phyloP scores from a whole-genome alignment of 2,888 invertebrate species.

The Campopleginae sp. region DNA sequence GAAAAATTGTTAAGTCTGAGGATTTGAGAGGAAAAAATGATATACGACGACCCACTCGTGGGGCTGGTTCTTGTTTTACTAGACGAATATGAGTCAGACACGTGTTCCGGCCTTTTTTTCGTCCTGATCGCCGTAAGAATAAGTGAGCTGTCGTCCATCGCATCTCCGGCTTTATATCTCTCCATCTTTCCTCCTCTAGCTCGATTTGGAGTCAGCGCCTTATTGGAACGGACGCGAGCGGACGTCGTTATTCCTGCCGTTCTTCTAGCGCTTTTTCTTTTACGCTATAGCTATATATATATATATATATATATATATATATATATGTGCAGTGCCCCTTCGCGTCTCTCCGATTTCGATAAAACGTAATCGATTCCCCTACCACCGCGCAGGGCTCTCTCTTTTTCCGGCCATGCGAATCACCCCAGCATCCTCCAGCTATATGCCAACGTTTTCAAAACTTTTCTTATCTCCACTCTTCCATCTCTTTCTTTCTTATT shows the following conservation, averaged over 20 bases:
- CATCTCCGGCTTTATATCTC: constrained; percentile 25
- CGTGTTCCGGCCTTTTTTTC: constrained; percentile 47
- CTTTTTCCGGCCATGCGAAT: constrained; percentile 60
- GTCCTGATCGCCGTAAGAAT: constrained; percentile 15
- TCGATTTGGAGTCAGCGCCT: constrained; percentile 52
- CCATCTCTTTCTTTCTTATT: constrained; percentile 34
- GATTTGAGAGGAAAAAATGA: background rate
- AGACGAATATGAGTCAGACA: constrained; percentile 70
- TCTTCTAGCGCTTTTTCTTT: constrained; percentile 48
- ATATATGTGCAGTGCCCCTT: constrained; percentile 45
- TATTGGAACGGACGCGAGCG: constrained; percentile 66
- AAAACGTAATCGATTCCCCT: constrained; percentile 71
- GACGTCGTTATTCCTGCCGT: constrained; percentile 65
- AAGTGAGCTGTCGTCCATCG: constrained; percentile 27
- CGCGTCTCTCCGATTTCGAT: constrained; percentile 68
- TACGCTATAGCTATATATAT: constrained; percentile 44
- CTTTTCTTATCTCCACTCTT: constrained; percentile 68
- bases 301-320: no score
- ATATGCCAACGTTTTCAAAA: constrained; percentile 69
- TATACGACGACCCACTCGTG: background rate
- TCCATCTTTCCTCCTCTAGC: constrained; percentile 26
- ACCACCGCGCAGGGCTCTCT: constrained; percentile 43
- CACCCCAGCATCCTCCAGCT: constrained; percentile 55
- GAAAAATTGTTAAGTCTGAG: background rate
- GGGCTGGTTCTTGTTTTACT: constrained; percentile 60